Percentiles rank a stretch among this genome's conserved stretches.
Conservation (phyloP, 2,888 invertebrate genomes). For the Panopea generosa region DNA sequence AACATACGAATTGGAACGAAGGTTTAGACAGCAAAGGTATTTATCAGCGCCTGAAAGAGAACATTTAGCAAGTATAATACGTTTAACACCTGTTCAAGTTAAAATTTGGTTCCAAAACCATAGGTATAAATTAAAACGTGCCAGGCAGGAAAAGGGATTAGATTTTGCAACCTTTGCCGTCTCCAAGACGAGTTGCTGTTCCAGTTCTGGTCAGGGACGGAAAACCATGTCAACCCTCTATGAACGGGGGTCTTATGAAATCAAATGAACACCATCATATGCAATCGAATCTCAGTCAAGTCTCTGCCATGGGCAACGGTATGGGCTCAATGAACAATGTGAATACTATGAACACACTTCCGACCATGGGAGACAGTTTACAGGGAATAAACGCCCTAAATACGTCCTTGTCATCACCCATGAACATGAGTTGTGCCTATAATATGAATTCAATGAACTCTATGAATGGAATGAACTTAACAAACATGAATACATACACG, state of each 20-base stretch:
- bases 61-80: conserved; percentile 97
- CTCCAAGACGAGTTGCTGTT: conserved; percentile 96
- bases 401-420: conserved; percentile 71
- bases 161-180: conserved; percentile 85
- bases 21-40: conserved; percentile 99
- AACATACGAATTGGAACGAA: conserved; percentile 98
- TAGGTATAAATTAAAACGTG: conserved; percentile 99
- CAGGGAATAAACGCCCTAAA: conserved; percentile 71
- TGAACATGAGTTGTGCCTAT: conserved; percentile 81
- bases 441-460: conserved; percentile 76
- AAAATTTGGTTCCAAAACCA: conserved; percentile 99
- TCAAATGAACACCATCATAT: conserved; percentile 71
- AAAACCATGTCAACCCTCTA: conserved; percentile 90
- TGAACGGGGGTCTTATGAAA: conserved; percentile 74
- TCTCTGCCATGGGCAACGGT: conserved; percentile 68
- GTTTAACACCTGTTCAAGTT: conserved; percentile 98
- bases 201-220: conserved; percentile 98
- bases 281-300: conserved; percentile 64
- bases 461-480: conserved; percentile 77
- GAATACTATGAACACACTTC: conserved; percentile 69
- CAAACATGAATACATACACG: conserved; percentile 76
- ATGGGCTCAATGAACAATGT: conserved; percentile 69
- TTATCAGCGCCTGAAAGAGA: conserved; percentile 98
- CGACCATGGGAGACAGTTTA: conserved; percentile 70
- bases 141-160: conserved; percentile 96